Conservation (phyloP, 2,888 invertebrate species). For the Taenaris catops region DNA sequence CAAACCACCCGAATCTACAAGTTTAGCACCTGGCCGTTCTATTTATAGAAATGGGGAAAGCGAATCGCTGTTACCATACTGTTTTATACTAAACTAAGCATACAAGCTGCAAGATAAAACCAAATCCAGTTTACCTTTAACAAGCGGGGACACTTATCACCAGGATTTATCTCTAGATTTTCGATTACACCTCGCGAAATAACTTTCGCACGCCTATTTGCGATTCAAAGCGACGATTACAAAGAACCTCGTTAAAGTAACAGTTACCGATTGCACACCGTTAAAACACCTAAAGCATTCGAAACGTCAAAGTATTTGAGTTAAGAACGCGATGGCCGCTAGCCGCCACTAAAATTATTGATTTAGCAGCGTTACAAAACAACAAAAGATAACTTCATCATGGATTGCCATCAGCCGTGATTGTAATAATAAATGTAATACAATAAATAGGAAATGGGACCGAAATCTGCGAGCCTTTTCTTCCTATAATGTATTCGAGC, state of each 20-base stretch:
- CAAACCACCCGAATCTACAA: no score
- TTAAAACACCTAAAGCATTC: constrained; percentile 28
- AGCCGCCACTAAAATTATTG: constrained; percentile 74
- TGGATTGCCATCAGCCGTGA: no score
- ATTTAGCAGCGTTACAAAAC: constrained; percentile 72
- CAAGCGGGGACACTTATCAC: constrained; percentile 23
- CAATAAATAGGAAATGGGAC: no score
- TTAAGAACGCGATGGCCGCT: constrained; percentile 37
- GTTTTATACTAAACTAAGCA: constrained; percentile 1
- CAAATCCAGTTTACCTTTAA: constrained; percentile 29
- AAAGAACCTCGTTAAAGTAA: constrained; percentile 22
- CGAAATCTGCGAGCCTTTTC: no score
- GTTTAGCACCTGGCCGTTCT: constrained; percentile 44
- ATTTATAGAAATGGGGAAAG: constrained; percentile 38
- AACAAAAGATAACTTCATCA: constrained; percentile 80
- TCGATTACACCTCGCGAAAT: constrained; percentile 21
- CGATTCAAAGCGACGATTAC: constrained; percentile 21
- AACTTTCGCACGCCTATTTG: constrained; percentile 36
- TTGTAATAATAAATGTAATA: no score
- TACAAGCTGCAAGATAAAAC: constrained; percentile 18
- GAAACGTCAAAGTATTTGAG: constrained; percentile 32
- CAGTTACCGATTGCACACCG: constrained; percentile 22
- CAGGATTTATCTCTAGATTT: constrained; percentile 24
- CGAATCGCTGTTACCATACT: constrained; percentile 21
- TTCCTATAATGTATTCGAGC: no score